Base-by-base conservation (phyloP, 2,113 vertebrate species). In the Ariopsis seemanni region DNA sequence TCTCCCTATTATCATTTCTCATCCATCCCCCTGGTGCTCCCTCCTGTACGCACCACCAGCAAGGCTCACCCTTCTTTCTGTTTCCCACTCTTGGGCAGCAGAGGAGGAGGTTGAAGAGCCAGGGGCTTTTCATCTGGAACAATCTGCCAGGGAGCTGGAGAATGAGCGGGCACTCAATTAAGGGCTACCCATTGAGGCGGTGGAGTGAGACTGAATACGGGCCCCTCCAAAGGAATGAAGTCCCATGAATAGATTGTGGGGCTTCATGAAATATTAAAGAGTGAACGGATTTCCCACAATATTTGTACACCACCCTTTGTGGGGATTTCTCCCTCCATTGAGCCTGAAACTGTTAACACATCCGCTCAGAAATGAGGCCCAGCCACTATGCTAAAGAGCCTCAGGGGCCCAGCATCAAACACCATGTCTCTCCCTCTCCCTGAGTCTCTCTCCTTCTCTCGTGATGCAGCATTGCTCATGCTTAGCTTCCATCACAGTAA, bases 121-220 rank as follows among this genome's bases (percentile, higher is more conserved):
- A 91, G 89, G 89, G 93, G 91, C 94, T 93, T 96, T 95, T 93
- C 92, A 88, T 94, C 88, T 93, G 94, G 93, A 96, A 96, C 95
- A 96, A 96, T 96, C 95, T 91, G 93, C 90, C 95, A 94, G 94
- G 92, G 94, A 93, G 93, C 91, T 92, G 91, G 95, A 96, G 95
- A 97, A 96, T 95, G 96, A 96, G 95, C 95, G 95, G 96, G 95
- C 95, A 97, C 97, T 97, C 96, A 97, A 97, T 97, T 97, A 97
- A 97, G 96, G 93, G 95, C 95, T 96, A 96, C 96, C 96, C 96
- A 97, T 96, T 97, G 96, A 97, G 89, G 88, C 90, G 50, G 89
- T 87, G 57, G 94, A 94, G 94, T 93, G 25, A 92, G 89, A 90
- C 91, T 97, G 95, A 97, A 97, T 96, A 95, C 89, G 90, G 95